Evolutionary conservation across 2,888 invertebrate genomes (phyloP).

Genomic region (Acanthopleura granulata): DNA sequence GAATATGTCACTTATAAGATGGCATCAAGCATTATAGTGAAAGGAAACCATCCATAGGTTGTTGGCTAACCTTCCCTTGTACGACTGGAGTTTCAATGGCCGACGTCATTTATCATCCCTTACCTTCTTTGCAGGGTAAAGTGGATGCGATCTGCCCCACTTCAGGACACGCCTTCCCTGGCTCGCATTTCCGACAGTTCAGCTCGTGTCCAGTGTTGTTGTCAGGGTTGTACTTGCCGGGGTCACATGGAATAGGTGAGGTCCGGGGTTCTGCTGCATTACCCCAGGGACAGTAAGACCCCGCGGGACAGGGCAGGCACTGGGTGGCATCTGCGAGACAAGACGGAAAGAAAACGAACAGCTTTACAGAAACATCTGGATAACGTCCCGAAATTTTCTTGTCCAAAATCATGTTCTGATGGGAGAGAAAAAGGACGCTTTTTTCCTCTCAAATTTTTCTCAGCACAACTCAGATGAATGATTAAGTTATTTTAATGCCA

Average conservation of each 20-base stretch:
- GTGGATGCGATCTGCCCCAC: slow-evolving; percentile 53
- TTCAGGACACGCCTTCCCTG: slow-evolving; percentile 60
- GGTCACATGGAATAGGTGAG: slow-evolving; percentile 55
- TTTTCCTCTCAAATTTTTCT: too few species aligned
- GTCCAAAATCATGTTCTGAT: too few species aligned
- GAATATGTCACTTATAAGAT: too few species aligned
- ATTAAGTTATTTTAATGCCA: too few species aligned
- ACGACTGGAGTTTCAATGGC: too few species aligned
- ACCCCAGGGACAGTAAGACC: slow-evolving; percentile 63
- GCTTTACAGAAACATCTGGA: too few species aligned
- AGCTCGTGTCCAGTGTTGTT: slow-evolving; percentile 49
- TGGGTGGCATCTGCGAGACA: slow-evolving; percentile 43
- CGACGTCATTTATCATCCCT: background rate
- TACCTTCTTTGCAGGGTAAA: slow-evolving; percentile 58
- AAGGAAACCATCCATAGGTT: too few species aligned
- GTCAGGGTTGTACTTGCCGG: slow-evolving; percentile 62
- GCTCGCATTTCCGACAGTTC: slow-evolving; percentile 61
- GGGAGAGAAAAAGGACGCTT: too few species aligned
- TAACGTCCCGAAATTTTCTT: too few species aligned
- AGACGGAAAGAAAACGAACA: background rate
- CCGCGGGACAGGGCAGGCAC: slow-evolving; percentile 59
- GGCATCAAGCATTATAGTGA: too few species aligned
- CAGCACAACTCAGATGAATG: too few species aligned
- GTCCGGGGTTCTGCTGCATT: slow-evolving; percentile 48
- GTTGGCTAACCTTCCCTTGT: too few species aligned